Evolutionary conservation across 1,140 invertebrate genomes (phyloP), one percentile per base, ranked within the genome.

Genomic region (Archivesica marissinica): DNA sequence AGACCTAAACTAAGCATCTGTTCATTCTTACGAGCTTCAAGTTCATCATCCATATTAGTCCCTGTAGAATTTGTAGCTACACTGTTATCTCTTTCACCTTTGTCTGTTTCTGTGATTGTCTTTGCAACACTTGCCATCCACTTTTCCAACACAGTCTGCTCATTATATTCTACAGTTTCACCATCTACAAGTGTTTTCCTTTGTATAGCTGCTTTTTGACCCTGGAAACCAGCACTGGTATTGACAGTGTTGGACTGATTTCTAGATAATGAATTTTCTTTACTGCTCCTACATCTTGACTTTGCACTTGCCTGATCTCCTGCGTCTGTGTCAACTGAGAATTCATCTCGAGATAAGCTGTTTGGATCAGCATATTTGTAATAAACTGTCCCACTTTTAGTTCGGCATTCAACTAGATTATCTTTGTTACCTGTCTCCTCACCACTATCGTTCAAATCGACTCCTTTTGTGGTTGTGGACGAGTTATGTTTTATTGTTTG

Each of bases 1-100:
- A 72, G 35, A 17, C 68, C 68, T 47, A 72, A 47, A 72, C 39
- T 47, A 7, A 72, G 50, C 68, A 72, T 72, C 33, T 72, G 68
- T 50, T 72, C 68, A 50, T 72, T 72, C 28, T 72, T 72, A 23
- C 50, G n/a, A 30, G 68, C 68, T 30, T 72, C 68, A 23, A 25
- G 9, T 4, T 44, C n/a, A 25, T 64, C 59, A 20, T 64, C 59
- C n/a, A n/a, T n/a, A n/a, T n/a, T n/a, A n/a, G n/a, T n/a, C n/a
- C n/a, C n/a, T 64, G 30, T 33, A 4, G 30, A 13, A 64, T 33
- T 64, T 25, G 59, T 28, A 35, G 30, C 13, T 64, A 6, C 20
- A 59, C 56, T 6, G 4, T 9, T 59, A 28, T 59, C 56, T 17
- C 2, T 3, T 11, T 1, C 30, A 11, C 38, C 59, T 6, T 64